Conservation (phyloP, 2,888 invertebrate genomes). For the Hyalella azteca region DNA sequence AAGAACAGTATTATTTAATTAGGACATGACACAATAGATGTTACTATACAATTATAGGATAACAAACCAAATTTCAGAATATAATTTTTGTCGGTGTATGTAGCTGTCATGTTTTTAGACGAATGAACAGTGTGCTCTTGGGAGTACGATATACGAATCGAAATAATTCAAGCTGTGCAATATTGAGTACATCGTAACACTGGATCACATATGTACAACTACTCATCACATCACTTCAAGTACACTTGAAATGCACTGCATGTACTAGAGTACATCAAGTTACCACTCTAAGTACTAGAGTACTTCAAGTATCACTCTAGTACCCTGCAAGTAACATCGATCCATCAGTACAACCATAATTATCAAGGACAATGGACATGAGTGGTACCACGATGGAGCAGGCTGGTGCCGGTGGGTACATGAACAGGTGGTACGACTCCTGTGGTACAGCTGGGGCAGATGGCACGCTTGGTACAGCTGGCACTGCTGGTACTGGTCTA, state of each 20-base stretch:
- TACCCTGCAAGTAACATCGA: too few species aligned
- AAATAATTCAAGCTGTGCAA: too few species aligned
- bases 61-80: too few species aligned
- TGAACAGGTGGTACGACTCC: conserved; percentile 56
- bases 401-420: conserved; percentile 51
- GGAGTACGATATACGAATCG: too few species aligned
- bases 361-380: conserved; percentile 53
- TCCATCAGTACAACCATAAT: too few species aligned
- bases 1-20: too few species aligned
- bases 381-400: conserved; percentile 52
- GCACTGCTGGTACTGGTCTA: conserved; percentile 48
- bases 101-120: too few species aligned
- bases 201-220: not conserved
- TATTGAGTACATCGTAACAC: not conserved
- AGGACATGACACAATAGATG: too few species aligned
- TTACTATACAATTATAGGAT: too few species aligned
- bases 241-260: not conserved
- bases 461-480: conserved; percentile 20
- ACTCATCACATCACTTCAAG: not conserved
- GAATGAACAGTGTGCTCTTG: too few species aligned
- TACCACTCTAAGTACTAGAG: not conserved
- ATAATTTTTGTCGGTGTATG: too few species aligned
- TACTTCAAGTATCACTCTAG: not conserved
- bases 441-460: conserved; percentile 41
- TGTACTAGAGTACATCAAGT: not conserved